Evolutionary conservation across 2,888 invertebrate species (phyloP), one percentile per base, ranked within the genome.

Genomic region (Bhutanitis thaidina): DNA sequence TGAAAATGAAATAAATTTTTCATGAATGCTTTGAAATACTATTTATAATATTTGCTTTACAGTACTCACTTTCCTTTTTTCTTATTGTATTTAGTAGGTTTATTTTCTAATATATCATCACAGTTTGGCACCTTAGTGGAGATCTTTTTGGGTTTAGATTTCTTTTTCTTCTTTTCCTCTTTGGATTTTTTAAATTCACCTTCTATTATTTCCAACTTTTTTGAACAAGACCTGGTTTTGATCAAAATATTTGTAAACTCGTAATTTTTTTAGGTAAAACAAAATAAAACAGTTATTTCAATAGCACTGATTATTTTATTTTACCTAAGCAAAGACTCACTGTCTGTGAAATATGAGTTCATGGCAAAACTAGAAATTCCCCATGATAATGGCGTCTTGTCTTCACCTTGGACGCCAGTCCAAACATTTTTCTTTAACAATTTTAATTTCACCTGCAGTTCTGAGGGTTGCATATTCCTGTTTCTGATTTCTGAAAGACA

Each of bases 341-440:
- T 91, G 56, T 92, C 89, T 32, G 91, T 90, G 53, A 90, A 90
- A 62, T 88, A 91, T 0, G 86, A 85, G 60, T 84, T 83, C 72
- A 90, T 87, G 4, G 91, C 89, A 67, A 91, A 86, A 63, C 83
- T 91, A 10, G 93, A 91, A 48, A 91, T 84, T 7, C 93, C 93
- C 94, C 94, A 94, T 0, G 93, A 93, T 15, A 94, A 61, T 0
- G 94, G 93, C 41, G 82, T 86, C 64, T 86, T 91, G 16, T 83
- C 83, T 57, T 83, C 90, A 61, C 53, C 79, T 60, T 82, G 83
- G 25, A 91, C 76, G 4, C 94, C 94, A 1, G 93, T 93, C 95
- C 95, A 95, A 40, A 95, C 90, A 77, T 93, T 93, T 71, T 93
- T 93, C 67, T 93, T 93, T 25, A 95, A 70, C 0, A 93, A 90